Conservation (phyloP, 2,888 invertebrate species). For the Drosophila kambysellisi region DNA sequence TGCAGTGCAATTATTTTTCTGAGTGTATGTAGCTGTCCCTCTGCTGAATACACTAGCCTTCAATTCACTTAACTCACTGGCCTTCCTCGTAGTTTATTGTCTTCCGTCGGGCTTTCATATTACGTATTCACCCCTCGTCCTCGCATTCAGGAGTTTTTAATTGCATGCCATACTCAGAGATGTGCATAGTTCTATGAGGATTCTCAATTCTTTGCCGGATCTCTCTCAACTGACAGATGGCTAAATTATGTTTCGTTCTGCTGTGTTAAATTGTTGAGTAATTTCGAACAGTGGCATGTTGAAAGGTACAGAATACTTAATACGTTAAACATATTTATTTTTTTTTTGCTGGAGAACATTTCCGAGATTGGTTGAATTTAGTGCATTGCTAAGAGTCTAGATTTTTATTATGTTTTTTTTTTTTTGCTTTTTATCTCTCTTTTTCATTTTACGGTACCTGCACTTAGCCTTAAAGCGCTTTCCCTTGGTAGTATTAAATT, state of each 20-base stretch:
- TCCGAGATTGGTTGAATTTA: neutral
- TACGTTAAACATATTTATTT: neutral
- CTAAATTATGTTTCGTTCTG: neutral
- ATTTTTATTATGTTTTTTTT: neutral
- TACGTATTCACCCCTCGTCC: neutral
- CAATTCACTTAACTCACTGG: neutral
- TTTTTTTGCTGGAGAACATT: neutral
- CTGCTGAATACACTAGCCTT: slow-evolving; percentile 5
- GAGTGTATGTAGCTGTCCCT: neutral
- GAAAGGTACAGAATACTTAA: neutral
- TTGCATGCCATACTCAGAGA: slow-evolving; percentile 1
- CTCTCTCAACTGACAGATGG: neutral
- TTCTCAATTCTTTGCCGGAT: neutral
- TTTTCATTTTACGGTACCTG: neutral
- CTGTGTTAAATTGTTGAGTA: neutral
- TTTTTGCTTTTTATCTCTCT: neutral
- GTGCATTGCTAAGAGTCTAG: neutral
- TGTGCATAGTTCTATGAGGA: neutral
- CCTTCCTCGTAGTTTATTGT: neutral
- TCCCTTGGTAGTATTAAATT: neutral
- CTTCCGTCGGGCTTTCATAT: neutral
- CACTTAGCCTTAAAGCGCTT: neutral
- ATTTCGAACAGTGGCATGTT: neutral
- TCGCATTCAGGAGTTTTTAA: neutral
- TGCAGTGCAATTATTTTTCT: neutral